A percentile compares a stretch with the other conserved stretches of the same genome.
Evolutionary conservation across 2,888 invertebrate genomes (phyloP).

Genomic region (Sarcophaga rosellei): DNA sequence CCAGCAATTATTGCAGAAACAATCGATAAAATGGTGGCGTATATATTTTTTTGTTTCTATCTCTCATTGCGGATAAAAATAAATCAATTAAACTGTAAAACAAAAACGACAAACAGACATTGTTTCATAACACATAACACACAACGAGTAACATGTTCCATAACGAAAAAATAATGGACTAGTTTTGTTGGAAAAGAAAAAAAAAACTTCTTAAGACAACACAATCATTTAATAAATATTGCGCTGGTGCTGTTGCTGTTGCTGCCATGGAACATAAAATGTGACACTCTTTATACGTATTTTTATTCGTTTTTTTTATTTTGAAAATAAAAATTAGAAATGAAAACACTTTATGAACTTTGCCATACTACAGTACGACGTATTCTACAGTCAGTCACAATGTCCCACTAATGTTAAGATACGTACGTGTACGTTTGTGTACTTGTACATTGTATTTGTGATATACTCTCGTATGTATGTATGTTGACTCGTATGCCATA

Average conservation of each 20-base stretch:
- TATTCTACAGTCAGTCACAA: conserved; percentile 12
- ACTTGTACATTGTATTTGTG: conserved; percentile 23
- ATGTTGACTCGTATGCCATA: conserved; percentile 34
- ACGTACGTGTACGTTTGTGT: too few species aligned
- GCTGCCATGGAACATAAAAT: not conserved
- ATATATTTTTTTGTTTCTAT: not conserved
- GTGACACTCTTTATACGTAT: conserved; percentile 27
- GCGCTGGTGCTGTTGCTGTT: not conserved
- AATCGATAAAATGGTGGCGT: not conserved
- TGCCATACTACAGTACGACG: conserved; percentile 42
- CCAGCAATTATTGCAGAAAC: not conserved
- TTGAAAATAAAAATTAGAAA: not conserved
- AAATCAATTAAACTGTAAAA: conserved; percentile 46
- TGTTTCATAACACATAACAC: not conserved
- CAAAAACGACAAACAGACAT: not conserved
- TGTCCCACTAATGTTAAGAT: not conserved
- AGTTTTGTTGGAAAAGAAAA: not conserved
- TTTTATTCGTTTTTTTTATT: conserved; percentile 34
- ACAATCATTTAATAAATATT: not conserved
- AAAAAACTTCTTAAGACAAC: not conserved
- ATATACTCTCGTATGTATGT: not conserved
- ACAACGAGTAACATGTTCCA: conserved; percentile 13
- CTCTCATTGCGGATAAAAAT: conserved; percentile 50
- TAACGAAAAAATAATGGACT: conserved; percentile 1
- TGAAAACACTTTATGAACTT: conserved; percentile 63